Percentiles rank a stretch among this genome's conserved stretches.
Evolutionary conservation across 2,888 invertebrate genomes (phyloP).

Genomic region (Tinea pellionella): DNA sequence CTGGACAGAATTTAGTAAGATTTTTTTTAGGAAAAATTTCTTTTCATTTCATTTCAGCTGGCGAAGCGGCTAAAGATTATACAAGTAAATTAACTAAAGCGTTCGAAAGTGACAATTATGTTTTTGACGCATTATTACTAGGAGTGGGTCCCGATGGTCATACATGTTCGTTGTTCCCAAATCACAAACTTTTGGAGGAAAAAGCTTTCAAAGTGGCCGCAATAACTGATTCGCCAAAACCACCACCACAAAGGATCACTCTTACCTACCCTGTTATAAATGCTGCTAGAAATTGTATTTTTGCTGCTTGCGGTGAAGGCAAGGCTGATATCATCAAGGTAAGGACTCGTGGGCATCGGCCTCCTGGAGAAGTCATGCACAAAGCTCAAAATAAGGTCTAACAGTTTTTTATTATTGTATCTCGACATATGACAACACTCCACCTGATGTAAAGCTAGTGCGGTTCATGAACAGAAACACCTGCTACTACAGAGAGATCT

Average conservation of each 20-base stretch:
- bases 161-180: conserved; percentile 96
- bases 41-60: conserved; percentile 74
- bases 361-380: no score
- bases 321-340: conserved; percentile 94
- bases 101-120: conserved; percentile 64
- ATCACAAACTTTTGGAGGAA: conserved; percentile 75
- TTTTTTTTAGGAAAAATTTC: no score
- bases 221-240: conserved; percentile 95
- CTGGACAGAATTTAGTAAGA: no score
- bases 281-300: conserved; percentile 83
- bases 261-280: conserved; percentile 92
- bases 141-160: conserved; percentile 99
- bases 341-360: no score
- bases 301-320: conserved; percentile 84
- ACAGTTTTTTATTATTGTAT: no score
- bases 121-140: conserved; percentile 89
- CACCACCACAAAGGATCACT: conserved; percentile 91
- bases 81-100: conserved; percentile 72
- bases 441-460: no score
- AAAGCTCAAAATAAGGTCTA: no score
- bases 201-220: conserved; percentile 78
- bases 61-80: conserved; percentile 82
- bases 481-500: no score
- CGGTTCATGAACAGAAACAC: no score
- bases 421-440: no score